Evolutionary conservation across 1,140 invertebrate genomes (phyloP).

Genomic region (Hestina assimilis): DNA sequence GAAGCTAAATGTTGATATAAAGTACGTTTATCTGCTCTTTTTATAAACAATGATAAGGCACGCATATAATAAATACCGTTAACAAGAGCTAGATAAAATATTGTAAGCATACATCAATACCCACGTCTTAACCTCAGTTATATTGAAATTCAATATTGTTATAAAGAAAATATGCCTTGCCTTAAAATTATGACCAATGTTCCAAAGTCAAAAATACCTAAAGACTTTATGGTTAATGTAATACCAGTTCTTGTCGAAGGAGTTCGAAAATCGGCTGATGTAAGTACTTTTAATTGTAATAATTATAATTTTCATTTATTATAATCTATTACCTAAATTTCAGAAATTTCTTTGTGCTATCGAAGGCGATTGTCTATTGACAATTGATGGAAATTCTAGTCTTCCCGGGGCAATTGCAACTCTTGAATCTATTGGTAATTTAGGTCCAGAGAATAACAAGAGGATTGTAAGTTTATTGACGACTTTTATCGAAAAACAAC

Average conservation of each 20-base stretch:
- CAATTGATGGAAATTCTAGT: slow-evolving; percentile 36
- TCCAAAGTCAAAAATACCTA: slow-evolving; percentile 48
- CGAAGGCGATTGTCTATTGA: slow-evolving; percentile 34
- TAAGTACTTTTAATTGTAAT: slow-evolving; percentile 33
- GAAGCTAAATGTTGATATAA: too few species aligned
- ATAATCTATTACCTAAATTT: too few species aligned
- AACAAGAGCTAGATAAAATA: too few species aligned
- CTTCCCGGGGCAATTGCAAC: slow-evolving; percentile 41
- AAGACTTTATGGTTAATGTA: slow-evolving; percentile 51
- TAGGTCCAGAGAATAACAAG: slow-evolving; percentile 48
- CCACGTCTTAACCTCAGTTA: neutral
- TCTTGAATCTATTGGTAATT: slow-evolving; percentile 56
- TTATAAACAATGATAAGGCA: too few species aligned
- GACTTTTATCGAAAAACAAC: slow-evolving; percentile 41
- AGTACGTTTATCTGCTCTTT: too few species aligned
- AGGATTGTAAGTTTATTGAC: slow-evolving; percentile 41
- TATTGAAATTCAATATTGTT: neutral
- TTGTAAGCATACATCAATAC: neutral
- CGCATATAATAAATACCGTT: too few species aligned
- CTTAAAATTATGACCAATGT: slow-evolving; percentile 61
- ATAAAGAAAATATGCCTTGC: slow-evolving; percentile 46
- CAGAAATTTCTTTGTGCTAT: slow-evolving; percentile 50
- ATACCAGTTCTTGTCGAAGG: slow-evolving; percentile 43
- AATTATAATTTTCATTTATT: slow-evolving; percentile 1
- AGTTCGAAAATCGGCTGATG: slow-evolving; percentile 43